phyloP scores from a whole-genome alignment of 2,888 invertebrate genomes.

The Hyles lineata region DNA sequence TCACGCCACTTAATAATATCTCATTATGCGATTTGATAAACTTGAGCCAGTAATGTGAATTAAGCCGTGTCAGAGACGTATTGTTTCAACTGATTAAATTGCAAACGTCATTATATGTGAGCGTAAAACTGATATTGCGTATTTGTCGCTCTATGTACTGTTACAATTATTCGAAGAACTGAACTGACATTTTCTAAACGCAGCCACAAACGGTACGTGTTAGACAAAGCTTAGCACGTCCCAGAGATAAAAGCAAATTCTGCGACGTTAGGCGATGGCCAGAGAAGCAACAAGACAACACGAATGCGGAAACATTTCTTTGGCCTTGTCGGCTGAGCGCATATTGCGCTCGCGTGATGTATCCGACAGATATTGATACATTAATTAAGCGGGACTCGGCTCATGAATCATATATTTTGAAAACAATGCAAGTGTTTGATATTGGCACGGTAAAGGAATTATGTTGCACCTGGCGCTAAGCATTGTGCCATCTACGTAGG shows the following conservation, averaged over 20 bases:
- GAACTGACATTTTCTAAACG: not conserved
- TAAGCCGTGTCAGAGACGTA: too few relatives aligned
- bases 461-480: too few relatives aligned
- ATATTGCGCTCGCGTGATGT: not conserved
- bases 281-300: not conserved
- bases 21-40: not conserved
- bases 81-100: too few relatives aligned
- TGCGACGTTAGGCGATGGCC: not conserved
- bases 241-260: not conserved
- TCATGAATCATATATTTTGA: not conserved
- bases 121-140: not conserved
- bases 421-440: too few relatives aligned
- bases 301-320: conserved; percentile 24
- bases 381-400: not conserved
- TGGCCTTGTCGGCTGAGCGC: conserved; percentile 6
- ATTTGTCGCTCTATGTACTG: not conserved
- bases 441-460: too few relatives aligned
- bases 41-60: too few relatives aligned
- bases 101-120: too few relatives aligned
- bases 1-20: not conserved
- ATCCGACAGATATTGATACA: not conserved
- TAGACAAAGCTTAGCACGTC: not conserved
- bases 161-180: not conserved
- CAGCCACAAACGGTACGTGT: not conserved
- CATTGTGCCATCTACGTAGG: too few relatives aligned